Evolutionary conservation across 2,113 vertebrate species (phyloP), one percentile per base, ranked within the genome.

Genomic region (Anguilla japonica): DNA sequence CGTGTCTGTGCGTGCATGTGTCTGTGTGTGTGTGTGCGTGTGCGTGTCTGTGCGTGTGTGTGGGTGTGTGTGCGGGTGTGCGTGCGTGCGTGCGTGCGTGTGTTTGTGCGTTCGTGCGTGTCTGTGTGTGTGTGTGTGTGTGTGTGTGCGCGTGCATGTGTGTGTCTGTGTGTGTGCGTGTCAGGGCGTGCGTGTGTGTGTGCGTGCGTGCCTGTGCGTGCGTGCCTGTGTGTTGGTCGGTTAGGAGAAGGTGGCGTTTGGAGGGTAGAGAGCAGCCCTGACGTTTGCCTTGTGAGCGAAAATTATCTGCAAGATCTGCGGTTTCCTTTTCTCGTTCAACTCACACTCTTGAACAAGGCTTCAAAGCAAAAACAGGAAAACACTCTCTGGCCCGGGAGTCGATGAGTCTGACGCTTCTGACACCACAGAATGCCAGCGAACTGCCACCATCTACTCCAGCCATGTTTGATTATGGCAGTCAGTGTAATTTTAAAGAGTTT

Each of bases 341-440:
- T 86, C 50, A 60, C 18, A 13, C 60, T 22, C 60, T 26, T 9
- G 34, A 40, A 22, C 6, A 20, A 53, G 0, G 34, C 14, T 8
- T 26, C 22, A 87, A 88, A 71, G 80, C 41, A 85, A 81, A 87
- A 67, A 89, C 79, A 81, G 82, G 85, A 87, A 88, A 60, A 57
- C 29, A 79, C 7, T 20, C 16, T 43, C 22, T 53, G 26, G 13
- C 20, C 16, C 8, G 40, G 41, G 29, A 79, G 39, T 41, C 41
- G 14, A 20, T 15, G n/a, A 13, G 71, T 34, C n/a, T 75, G 1
- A 34, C 71, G 8, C 71, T 29, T 34, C 11, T 80, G 0, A 79
- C 78, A 40, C 7, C 11, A 5, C 4, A 46, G 43, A 46, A 46
- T 9, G 43, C 43, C 43, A 75, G 71, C 0, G 2, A 29, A 22